Evolutionary conservation across 2,797 vertebrate species (phyloP), one percentile per base, ranked within the genome.

Genomic region (Lacerta agilis): DNA sequence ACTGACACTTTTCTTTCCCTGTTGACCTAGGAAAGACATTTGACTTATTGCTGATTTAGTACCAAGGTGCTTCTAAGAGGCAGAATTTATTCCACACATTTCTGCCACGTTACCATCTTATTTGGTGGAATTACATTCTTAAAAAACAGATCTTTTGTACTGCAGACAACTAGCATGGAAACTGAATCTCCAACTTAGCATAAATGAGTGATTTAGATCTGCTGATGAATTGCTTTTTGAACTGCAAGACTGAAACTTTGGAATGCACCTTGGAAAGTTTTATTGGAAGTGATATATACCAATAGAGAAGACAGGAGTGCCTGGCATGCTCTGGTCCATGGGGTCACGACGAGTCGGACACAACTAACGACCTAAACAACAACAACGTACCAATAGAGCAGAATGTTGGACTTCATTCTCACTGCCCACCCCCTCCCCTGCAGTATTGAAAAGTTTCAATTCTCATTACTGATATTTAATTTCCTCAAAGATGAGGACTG

Each of bases 61-160:
- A 89, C 33, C 85, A 89, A 90, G 91, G 90, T 92, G 83, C 90
- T 78, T 69, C 81, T 89, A 0, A 0, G 83, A 0, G 83, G 85
- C 91, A 93, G 92, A 90, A 93, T 92, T 93, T 91, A 89, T 94
- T 93, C 93, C 85, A 88, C n/a, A 84, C 86, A 93, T 93, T 93
- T 88, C 89, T 91, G 91, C 91, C 90, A 93, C 91, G 94, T 94
- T 90, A 93, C 69, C 2, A 1, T 88, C 89, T 94, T 94, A 92
- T 94, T 95, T 91, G 88, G 92, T 88, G 94, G 89, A 93, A 93
- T 93, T 93, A 91, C 88, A 90, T 90, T 90, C 93, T 92, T 90
- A 90, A 90, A 90, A 90, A 92, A 93, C 88, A 91, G 90, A 83
- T 5, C 49, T 69, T 95, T 92, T 92, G 87, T 92, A 90, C 88